Base-by-base conservation (phyloP, 2,888 invertebrate genomes). In the Mamestra brassicae region DNA sequence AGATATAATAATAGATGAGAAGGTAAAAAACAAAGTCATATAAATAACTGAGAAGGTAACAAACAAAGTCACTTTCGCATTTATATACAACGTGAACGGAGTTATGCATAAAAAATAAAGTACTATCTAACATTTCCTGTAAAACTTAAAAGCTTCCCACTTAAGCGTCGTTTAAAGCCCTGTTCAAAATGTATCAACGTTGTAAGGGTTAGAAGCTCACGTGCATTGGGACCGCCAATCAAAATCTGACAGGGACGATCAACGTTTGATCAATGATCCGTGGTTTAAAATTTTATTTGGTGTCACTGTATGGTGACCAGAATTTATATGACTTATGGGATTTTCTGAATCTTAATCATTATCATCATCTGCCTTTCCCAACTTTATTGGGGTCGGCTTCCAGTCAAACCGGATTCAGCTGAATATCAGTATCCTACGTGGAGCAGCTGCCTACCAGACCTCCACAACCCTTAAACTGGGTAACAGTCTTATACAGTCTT, bases 191-290 rank as follows among this genome's bases (percentile, higher is more conserved):
- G 34, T 60, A 45, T 47, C n/a, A 55, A 68, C 26, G n/a, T n/a
- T 8, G 47, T 57, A 54, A 34, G 42, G 26, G 36, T 52, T 70
- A 63, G 11, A 26, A 36, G 8, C 17, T 15, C 13, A 78, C 67
- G 45, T 42, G 85, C 73, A 86, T 83, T 85, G 77, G 81, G 86
- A 85, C 86, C 84, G 89, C 89, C 92, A 90, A 90, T 92, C 90
- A 90, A 84, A 84, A 87, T 74, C 61, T 72, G 86, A 85, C 87
- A 81, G 86, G 85, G 84, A 83, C 89, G 82, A 87, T 89, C 89
- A 89, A 82, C 86, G 83, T 85, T 89, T 91, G 91, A 92, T 91
- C 92, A 90, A 90, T 88, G 90, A 90, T 90, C 90, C 89, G 74
- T 81, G 76, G 79, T 81, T 65, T 58, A 67, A 76, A 77, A 50